These are phyloP conservation scores for Chymomyza fuscimana DNA, from an alignment of 2,888 invertebrate genomes.

Conservation along the genomic window DNA sequence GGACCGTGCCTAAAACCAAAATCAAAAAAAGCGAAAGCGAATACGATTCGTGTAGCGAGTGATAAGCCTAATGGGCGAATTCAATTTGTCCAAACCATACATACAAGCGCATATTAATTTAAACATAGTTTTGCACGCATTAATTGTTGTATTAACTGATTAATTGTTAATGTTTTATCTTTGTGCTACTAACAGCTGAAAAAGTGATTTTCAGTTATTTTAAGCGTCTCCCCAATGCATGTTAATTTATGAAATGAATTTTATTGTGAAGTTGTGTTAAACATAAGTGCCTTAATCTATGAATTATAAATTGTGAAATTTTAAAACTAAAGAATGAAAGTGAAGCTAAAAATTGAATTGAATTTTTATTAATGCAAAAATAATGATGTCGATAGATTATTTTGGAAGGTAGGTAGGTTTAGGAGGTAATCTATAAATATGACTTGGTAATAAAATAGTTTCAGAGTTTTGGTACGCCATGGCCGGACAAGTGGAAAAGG, in stretches of 20 bases:
- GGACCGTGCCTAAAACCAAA: constrained; percentile 47
- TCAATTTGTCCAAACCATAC: neutral
- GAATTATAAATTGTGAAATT: constrained; percentile 39
- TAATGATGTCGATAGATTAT: neutral
- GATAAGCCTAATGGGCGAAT: constrained; percentile 26
- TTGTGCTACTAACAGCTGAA: constrained; percentile 28
- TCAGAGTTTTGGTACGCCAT: too few relatives aligned
- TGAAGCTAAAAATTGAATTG: constrained; percentile 30
- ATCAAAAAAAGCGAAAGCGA: constrained; percentile 73
- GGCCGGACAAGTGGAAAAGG: too few relatives aligned
- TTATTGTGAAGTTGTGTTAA: constrained; percentile 28
- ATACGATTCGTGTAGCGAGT: constrained; percentile 79
- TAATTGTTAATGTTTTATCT: constrained; percentile 18
- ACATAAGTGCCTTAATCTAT: constrained; percentile 63
- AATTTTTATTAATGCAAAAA: constrained; percentile 1
- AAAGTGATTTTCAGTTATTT: neutral
- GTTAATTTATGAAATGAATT: constrained; percentile 60
- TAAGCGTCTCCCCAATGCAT: constrained; percentile 33
- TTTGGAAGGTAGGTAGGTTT: too few relatives aligned
- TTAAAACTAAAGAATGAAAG: constrained; percentile 5
- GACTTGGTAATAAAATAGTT: too few relatives aligned
- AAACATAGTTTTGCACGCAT: constrained; percentile 20
- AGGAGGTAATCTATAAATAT: too few relatives aligned
- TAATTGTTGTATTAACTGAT: constrained; percentile 39
- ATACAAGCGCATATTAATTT: neutral